Conservation (phyloP, 2,113 vertebrate species). For the Seriola rivoliana region DNA sequence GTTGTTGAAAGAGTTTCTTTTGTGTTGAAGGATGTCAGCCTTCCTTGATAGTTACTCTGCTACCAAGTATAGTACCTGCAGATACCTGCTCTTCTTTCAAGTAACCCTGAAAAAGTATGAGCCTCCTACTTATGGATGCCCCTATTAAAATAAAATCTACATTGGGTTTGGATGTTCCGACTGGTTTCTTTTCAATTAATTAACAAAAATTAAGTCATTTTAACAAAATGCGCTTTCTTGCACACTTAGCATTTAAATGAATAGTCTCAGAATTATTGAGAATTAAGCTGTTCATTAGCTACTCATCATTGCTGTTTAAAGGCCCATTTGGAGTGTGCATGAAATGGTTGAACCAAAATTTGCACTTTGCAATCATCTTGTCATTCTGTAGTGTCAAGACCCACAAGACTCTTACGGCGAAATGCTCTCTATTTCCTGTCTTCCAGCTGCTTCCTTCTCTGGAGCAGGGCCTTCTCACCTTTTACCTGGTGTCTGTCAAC, state of each 20-base stretch:
- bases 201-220: neutral
- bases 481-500: constrained; percentile 87
- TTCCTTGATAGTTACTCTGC: neutral
- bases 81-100: neutral
- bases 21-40: too few species aligned
- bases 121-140: neutral
- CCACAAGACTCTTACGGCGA: neutral
- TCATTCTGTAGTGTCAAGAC: neutral
- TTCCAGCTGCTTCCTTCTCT: constrained; percentile 69
- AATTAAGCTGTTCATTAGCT: neutral
- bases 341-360: neutral
- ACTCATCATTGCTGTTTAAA: neutral
- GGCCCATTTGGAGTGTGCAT: neutral
- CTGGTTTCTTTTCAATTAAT: neutral
- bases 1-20: too few species aligned
- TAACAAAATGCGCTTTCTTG: neutral
- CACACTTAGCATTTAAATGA: neutral
- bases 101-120: neutral
- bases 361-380: neutral
- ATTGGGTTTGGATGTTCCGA: neutral
- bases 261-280: neutral
- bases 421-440: constrained; percentile 35
- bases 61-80: neutral
- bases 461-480: constrained; percentile 65
- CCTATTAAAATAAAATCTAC: too few species aligned